Base-by-base conservation (phyloP, 2,888 invertebrate genomes). In the Sepiola atlantica region DNA sequence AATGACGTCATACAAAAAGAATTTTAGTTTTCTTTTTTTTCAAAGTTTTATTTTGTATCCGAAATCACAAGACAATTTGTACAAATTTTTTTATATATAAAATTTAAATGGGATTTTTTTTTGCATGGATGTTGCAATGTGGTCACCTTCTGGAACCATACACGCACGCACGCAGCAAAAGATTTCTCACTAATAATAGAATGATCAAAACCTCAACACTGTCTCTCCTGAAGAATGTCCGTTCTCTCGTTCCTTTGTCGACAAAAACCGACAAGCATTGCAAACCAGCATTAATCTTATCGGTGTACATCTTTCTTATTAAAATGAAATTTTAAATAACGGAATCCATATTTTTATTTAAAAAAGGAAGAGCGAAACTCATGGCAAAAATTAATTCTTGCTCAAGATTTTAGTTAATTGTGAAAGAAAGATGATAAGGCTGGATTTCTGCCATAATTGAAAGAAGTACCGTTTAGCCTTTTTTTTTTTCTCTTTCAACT, bases 61-160 rank as follows among this genome's bases (percentile, higher is more conserved):
- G 92, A 92, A 92, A 92, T 92, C 92, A 92, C 92, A 92, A 92
- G 92, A 92, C 92, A 92, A 55, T 92, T 92, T 92, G 92, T 92
- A 92, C 92, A 92, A n/a, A n/a, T n/a, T n/a, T 54, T n/a, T 92
- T 92, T 35, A 54, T 92, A n/a, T 92, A 92, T 92, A 92, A 92
- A 92, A 92, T 54, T 92, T 45, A 92, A 55, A 92, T 21, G n/a
- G 92, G n/a, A 77, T 77, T n/a, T 77, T 77, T 77, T n/a, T 77
- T 77, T 77, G 77, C 77, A 77, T 77, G 77, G n/a, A 77, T 77
- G n/a, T 77, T 32, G n/a, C 4, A 77, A n/a, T n/a, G 77, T 77
- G n/a, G 77, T 21, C 32, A 32, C n/a, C 77, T n/a, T 45, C 8
- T 77, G 77, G 35, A 92, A 92, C 20, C 4, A 54, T n/a, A 54